These are phyloP conservation scores for Heliconius ethilla DNA, from an alignment of 2,888 invertebrate species.

Conservation along the genomic window DNA sequence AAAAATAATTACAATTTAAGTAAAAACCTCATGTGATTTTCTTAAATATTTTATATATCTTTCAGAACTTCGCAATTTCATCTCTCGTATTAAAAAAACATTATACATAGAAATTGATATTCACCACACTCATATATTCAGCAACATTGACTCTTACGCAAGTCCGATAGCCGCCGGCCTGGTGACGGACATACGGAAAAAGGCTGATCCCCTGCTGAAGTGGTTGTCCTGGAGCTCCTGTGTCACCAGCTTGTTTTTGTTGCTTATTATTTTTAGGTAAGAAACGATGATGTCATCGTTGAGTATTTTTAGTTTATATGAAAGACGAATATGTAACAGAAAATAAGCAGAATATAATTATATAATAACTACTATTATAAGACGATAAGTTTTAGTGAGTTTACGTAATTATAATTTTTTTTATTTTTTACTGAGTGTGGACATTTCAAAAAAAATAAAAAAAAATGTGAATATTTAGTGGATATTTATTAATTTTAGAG, in stretches of 20 bases:
- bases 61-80: conserved; percentile 61
- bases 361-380: too few species aligned
- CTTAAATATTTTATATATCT: conserved; percentile 4
- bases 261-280: conserved; percentile 84
- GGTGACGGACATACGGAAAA: conserved; percentile 82
- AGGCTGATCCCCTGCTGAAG: conserved; percentile 81
- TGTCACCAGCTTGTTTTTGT: conserved; percentile 83
- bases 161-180: conserved; percentile 82
- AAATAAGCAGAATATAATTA: too few species aligned
- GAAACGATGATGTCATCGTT: background rate
- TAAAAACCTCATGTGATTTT: too few species aligned
- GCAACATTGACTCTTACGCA: conserved; percentile 60
- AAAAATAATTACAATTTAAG: too few species aligned
- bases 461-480: too few species aligned
- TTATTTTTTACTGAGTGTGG: too few species aligned
- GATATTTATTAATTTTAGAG: conserved; percentile 70
- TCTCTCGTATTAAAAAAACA: conserved; percentile 55
- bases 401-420: too few species aligned
- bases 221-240: conserved; percentile 85
- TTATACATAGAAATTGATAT: conserved; percentile 58
- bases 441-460: too few species aligned
- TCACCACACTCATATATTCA: conserved; percentile 63
- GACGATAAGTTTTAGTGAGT: too few species aligned
- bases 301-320: too few species aligned
- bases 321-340: too few species aligned